A percentile compares a stretch with the other conserved stretches of the same genome.
Conservation (phyloP, 23 tunicate genomes). For the Styela clava region DNA sequence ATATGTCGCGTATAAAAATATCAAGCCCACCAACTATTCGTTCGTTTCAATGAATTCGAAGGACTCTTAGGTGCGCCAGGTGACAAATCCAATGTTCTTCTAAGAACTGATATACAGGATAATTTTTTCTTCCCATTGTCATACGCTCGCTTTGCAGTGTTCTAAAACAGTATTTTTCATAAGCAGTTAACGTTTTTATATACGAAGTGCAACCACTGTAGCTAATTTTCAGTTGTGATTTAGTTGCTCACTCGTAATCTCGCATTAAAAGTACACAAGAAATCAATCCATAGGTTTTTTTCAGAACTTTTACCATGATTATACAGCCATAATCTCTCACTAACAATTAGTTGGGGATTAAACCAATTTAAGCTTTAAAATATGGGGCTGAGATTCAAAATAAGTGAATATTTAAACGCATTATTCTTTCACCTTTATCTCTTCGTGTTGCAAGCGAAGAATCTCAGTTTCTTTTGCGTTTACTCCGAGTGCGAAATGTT, state of each 20-base stretch:
- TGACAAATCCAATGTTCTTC: constrained; percentile 66
- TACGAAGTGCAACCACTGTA: background rate
- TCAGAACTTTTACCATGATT: no score
- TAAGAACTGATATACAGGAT: constrained; percentile 62
- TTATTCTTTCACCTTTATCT: constrained; percentile 65
- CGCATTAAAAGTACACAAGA: background rate
- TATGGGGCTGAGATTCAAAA: no score
- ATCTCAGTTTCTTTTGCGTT: constrained; percentile 65
- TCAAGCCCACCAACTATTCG: constrained; percentile 49
- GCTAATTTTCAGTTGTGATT: background rate
- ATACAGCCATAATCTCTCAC: no score
- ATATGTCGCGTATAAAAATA: no score
- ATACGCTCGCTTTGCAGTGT: constrained; percentile 52
- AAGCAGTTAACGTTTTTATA: background rate
- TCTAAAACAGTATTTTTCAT: constrained; percentile 32
- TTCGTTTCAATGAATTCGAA: constrained; percentile 30
- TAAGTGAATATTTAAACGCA: no score
- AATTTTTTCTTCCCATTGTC: constrained; percentile 79
- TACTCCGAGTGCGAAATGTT: constrained; percentile 60
- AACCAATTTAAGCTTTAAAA: no score
- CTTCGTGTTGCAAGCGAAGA: constrained; percentile 55
- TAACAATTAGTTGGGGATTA: no score
- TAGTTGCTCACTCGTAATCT: background rate
- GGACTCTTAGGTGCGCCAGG: constrained; percentile 58
- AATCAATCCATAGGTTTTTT: no score